Evolutionary conservation across 2,888 invertebrate genomes (phyloP).

Genomic region (Hyppa rectilinea): DNA sequence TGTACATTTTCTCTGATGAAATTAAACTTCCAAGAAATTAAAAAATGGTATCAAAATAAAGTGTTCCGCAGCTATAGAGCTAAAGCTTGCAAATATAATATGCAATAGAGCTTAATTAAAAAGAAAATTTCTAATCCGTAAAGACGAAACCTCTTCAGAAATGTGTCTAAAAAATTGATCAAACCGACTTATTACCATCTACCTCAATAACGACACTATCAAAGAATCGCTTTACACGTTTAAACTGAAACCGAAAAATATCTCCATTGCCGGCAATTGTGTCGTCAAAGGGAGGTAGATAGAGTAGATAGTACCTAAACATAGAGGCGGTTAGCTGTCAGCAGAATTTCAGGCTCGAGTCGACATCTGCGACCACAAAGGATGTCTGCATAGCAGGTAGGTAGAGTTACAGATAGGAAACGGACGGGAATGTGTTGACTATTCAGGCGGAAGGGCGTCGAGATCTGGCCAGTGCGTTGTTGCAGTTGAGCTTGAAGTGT

Average conservation of each 20-base stretch:
- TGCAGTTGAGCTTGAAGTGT: conserved; percentile 7
- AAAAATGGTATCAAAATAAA: neutral
- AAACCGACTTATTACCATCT: neutral
- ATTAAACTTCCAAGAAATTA: neutral
- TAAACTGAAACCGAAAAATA: conserved; percentile 24
- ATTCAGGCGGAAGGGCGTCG: conserved; percentile 1
- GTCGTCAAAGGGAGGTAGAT: conserved; percentile 23
- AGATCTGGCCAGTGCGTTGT: neutral
- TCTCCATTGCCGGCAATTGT: conserved; percentile 17
- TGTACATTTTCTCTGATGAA: neutral
- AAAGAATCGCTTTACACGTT: conserved; percentile 6
- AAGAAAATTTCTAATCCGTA: neutral
- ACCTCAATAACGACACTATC: neutral
- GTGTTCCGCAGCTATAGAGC: neutral
- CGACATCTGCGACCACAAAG: conserved; percentile 61
- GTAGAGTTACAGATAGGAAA: conserved; percentile 8
- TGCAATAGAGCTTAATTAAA: neutral
- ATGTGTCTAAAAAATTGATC: neutral
- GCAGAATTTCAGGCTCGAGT: conserved; percentile 48
- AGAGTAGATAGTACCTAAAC: conserved; percentile 27
- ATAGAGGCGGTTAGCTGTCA: conserved; percentile 51
- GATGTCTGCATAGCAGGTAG: conserved; percentile 46
- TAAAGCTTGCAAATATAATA: neutral
- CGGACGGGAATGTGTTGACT: conserved; percentile 12
- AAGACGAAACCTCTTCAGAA: neutral